phyloP scores from a whole-genome alignment of 2,113 vertebrate species.

The Felis catus region DNA sequence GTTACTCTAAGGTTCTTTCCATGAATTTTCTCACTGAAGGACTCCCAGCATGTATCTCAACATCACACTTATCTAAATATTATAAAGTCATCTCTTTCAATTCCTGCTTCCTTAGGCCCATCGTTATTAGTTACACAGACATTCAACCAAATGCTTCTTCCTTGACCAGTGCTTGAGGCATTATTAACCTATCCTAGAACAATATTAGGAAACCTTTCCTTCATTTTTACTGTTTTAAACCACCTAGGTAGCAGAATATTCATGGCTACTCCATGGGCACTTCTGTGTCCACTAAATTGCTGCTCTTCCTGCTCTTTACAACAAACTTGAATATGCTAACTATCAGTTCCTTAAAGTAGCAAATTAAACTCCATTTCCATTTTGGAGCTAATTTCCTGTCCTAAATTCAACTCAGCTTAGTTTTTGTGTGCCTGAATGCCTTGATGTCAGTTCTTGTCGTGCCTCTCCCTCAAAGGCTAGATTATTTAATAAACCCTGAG shows the following conservation, averaged over 20 bases:
- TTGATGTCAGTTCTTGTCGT: background rate
- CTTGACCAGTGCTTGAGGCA: background rate
- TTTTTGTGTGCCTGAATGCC: background rate
- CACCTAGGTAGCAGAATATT: background rate
- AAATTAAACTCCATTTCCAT: background rate
- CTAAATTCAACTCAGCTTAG: background rate
- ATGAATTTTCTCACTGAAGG: background rate
- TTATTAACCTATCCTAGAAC: background rate
- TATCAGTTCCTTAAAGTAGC: background rate
- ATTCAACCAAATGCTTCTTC: background rate
- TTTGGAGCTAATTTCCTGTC: background rate
- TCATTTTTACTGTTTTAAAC: background rate
- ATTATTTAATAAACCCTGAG: background rate
- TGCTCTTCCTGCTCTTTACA: background rate
- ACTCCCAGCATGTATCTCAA: background rate
- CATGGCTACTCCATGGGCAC: background rate
- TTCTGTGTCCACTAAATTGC: background rate
- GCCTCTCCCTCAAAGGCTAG: background rate
- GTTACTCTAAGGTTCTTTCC: background rate
- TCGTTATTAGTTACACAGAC: background rate
- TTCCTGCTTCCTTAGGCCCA: background rate
- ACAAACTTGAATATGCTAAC: background rate
- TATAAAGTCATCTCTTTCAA: background rate
- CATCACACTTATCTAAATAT: background rate
- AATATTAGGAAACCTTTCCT: background rate